Percentiles rank a stretch among this genome's conserved stretches.
Conservation (phyloP, 2,113 vertebrate species). For the Lasiurus borealis region DNA sequence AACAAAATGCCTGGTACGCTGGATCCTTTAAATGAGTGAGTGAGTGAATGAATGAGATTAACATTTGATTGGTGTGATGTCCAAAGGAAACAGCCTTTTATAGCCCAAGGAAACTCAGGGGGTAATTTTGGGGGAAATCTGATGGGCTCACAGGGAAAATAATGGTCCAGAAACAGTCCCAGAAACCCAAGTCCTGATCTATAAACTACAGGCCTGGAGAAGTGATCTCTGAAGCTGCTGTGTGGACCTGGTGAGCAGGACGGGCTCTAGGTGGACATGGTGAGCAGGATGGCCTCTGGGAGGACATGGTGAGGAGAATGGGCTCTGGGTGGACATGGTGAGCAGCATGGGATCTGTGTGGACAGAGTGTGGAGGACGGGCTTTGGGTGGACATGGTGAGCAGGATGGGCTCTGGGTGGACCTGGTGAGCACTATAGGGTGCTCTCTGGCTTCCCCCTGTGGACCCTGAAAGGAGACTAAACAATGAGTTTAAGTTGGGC, state of each 20-base stretch:
- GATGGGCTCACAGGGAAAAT: background rate
- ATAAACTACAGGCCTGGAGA: background rate
- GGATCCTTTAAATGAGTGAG: background rate
- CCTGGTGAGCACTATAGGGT: background rate
- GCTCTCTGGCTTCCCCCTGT: background rate
- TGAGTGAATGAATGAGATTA: background rate
- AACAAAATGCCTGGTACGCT: background rate
- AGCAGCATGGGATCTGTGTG: background rate
- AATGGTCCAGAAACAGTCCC: background rate
- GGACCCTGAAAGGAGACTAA: slow-evolving; percentile 58
- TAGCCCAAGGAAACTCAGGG: background rate
- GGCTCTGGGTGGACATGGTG: too few species aligned
- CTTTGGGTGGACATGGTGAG: too few species aligned
- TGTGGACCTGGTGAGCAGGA: background rate
- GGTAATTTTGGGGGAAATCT: background rate
- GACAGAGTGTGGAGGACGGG: background rate
- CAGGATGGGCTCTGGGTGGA: too few species aligned
- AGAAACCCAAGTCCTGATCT: background rate
- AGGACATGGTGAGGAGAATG: too few species aligned
- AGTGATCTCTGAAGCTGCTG: background rate
- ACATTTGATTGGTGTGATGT: background rate
- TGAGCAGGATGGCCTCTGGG: too few species aligned
- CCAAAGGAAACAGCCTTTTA: background rate
- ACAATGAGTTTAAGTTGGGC: background rate
- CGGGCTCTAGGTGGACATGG: too few species aligned